These are phyloP conservation scores for Peribatodes rhomboidaria DNA, from an alignment of 2,888 invertebrate species.

Conservation along the genomic window DNA sequence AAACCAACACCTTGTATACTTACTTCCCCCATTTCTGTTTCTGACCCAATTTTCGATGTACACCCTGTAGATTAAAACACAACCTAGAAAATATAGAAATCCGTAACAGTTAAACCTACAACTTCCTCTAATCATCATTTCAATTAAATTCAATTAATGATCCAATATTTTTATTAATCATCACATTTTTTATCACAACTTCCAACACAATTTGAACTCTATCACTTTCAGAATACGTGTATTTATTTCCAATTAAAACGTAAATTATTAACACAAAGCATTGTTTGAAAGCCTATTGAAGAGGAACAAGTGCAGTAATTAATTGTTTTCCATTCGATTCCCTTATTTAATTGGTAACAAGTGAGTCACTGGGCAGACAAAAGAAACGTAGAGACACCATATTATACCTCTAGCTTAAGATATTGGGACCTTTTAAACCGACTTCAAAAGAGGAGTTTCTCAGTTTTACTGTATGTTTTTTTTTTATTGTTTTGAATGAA, in stretches of 20 bases:
- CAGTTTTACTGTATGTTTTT: too few relatives aligned
- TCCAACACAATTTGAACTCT: neutral
- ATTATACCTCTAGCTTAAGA: neutral
- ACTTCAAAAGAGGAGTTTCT: too few relatives aligned
- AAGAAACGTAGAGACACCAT: conserved; percentile 7
- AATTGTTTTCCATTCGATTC: conserved; percentile 25
- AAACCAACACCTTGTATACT: too few relatives aligned
- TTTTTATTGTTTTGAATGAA: too few relatives aligned
- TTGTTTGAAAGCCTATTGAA: conserved; percentile 14
- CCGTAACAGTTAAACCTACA: too few relatives aligned
- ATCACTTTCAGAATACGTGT: neutral
- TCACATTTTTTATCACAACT: neutral
- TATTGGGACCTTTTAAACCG: neutral
- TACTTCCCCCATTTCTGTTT: too few relatives aligned
- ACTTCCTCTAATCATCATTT: neutral
- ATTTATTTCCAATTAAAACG: conserved; percentile 11
- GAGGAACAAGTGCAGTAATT: conserved; percentile 15
- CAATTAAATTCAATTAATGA: neutral
- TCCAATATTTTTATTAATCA: too few relatives aligned
- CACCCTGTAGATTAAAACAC: too few relatives aligned
- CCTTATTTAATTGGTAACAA: conserved; percentile 30
- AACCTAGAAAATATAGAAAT: too few relatives aligned
- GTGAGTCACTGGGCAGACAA: conserved; percentile 30
- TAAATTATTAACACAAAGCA: conserved; percentile 9
- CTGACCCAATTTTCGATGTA: too few relatives aligned